Evolutionary conservation across 2,888 invertebrate genomes (phyloP), one percentile per base, ranked within the genome.

Genomic region (Heliconius ismenius): DNA sequence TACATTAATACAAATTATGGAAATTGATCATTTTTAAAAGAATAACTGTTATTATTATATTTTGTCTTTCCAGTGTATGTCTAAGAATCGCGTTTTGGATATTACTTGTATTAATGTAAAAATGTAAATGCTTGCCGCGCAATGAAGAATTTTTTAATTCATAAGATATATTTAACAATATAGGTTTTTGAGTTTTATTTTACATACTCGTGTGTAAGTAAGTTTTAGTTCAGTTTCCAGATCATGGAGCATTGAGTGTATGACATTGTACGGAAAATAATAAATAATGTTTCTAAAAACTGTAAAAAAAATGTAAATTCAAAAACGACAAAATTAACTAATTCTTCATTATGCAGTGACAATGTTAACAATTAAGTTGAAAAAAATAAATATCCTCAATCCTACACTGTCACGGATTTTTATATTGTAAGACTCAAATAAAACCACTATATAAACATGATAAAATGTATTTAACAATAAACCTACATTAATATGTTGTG

Each of bases 401-500:
- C 58, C n/a, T 72, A 65, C 43, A 36, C 65, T 54, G 68, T 68
- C 36, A 69, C 39, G 68, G 73, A 58, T 54, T 72, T 58, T 69
- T 58, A 58, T 63, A 73, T 62, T 62, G 39, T 64, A 64, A 63
- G 39, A 73, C 67, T 60, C 32, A 72, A 78, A 78, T 64, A 76
- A 80, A 78, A 78, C 43, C 36, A 74, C 70, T 54, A 13, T 28
- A 28, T 75, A 73, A 75, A 80, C 75, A 60, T 74, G 74, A 78
- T 60, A 78, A 10, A 75, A 77, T 80, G 76, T 80, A 78, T 78
- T 80, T 77, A 76, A 79, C 77, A 78, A 75, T 79, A 75, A 60
- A 76, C 73, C 76, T 79, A 79, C 79, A 78, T 80, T 72, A 82
- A 84, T 84, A 82, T 79, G 70, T 81, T 79, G 76, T 85, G 82